Evolutionary conservation across 2,888 invertebrate genomes (phyloP), one percentile per base, ranked within the genome.

Genomic region (Scaeva pyrastri): DNA sequence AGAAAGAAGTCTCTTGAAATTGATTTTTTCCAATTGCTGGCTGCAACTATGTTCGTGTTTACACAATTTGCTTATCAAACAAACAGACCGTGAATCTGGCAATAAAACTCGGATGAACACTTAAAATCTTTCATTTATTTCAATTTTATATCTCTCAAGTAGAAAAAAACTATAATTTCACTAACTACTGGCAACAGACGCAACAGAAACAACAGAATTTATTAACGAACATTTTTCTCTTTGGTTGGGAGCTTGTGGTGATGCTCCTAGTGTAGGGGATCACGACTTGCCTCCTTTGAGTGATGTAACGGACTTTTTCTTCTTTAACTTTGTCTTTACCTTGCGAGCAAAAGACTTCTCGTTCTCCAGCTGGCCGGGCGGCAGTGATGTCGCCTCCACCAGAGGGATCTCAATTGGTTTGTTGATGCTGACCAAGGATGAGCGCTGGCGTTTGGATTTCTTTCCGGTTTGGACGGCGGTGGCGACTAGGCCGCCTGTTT

Each of bases 401-500:
- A 21, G 52, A 43, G 68, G 78, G 36, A 70, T 75, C 12, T 66
- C 55, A 4, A 56, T 41, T 23, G 76, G 72, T 41, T 73, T 81
- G 39, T 31, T 50, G 6, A 71, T 21, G 76, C 50, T 74, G 64
- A 58, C 11, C 16, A 78, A 23, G 14, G 79, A 52, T 71, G 89
- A 31, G 26, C 86, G 14, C 71, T 72, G 68, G 0, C 79, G 79
- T 52, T 71, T 88, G 23, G 89, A 88, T 26, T 91, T 91, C 7
- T 90, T 90, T 19, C 26, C 55, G 5, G 82, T 70, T 55, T 83
- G 88, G 14, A 83, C 77, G 2, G 95, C 94, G 12, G 95, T 94
- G 36, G 95, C 94, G 0, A 95, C 94, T 84, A 94, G 92, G 21
- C 94, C 94, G 79, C 94, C 93, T 88, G 94, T 94, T 89, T 94